Conservation (phyloP, 2,797 vertebrate species). For the Tympanoctomys barrerae region DNA sequence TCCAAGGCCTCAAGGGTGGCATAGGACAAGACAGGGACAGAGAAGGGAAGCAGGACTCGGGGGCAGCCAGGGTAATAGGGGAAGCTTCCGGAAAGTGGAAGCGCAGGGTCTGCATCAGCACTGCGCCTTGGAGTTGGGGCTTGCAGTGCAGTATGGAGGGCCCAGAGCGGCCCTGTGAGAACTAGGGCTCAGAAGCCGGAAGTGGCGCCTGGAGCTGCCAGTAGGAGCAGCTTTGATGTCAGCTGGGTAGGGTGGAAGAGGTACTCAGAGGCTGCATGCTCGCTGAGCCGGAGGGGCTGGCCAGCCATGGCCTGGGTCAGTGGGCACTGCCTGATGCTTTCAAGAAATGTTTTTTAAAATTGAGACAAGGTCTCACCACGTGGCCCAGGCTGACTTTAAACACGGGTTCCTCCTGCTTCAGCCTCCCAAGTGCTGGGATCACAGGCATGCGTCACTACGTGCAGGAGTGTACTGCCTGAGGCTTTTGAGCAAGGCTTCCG, state of each 20-base stretch:
- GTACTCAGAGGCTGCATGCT: too few relatives aligned
- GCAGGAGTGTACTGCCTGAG: not conserved
- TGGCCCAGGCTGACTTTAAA: not conserved
- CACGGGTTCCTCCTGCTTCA: not conserved
- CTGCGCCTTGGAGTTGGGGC: fast-evolving
- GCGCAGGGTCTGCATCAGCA: fast-evolving
- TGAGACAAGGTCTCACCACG: not conserved
- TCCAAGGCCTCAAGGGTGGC: not conserved
- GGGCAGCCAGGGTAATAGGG: not conserved
- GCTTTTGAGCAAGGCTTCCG: not conserved
- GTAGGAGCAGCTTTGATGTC: not conserved
- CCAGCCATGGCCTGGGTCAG: not conserved
- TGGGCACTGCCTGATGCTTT: not conserved
- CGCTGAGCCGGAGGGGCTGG: too few relatives aligned
- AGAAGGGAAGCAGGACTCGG: too few relatives aligned
- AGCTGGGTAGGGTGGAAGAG: not conserved
- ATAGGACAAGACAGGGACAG: not conserved
- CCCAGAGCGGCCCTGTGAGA: not conserved
- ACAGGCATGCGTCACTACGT: not conserved
- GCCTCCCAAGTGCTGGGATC: not conserved
- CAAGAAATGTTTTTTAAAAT: not conserved
- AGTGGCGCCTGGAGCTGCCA: too few relatives aligned
- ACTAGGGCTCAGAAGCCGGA: not conserved
- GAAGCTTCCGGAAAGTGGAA: not conserved
- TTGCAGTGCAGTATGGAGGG: too few relatives aligned